Percentiles rank a stretch among this genome's conserved stretches.
These are phyloP conservation scores for Pygoscelis antarcticus DNA, from an alignment of 2,113 vertebrate genomes.

Conservation along the genomic window DNA sequence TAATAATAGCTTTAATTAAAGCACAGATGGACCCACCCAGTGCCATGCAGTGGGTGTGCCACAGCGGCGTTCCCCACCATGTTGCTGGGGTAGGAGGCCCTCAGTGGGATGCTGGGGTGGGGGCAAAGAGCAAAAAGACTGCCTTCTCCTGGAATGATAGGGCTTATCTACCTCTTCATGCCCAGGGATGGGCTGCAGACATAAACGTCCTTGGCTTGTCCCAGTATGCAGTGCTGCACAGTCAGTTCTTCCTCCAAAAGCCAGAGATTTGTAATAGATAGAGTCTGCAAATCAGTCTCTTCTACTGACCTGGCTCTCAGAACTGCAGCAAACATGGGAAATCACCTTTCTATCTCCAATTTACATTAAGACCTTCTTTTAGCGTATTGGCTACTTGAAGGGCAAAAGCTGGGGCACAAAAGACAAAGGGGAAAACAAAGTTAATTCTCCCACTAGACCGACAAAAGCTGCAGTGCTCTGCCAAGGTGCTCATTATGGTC, in stretches of 20 bases:
- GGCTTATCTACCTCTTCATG: background rate
- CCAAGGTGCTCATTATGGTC: background rate
- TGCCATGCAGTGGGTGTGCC: background rate
- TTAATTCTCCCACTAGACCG: background rate
- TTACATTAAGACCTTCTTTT: background rate
- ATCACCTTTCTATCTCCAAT: background rate
- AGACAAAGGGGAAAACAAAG: background rate
- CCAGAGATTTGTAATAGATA: background rate
- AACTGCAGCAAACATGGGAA: background rate
- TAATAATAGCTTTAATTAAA: background rate
- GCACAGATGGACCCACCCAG: background rate
- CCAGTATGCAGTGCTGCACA: background rate
- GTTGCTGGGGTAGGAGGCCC: background rate
- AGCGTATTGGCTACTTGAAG: background rate
- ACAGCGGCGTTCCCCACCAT: accelerated
- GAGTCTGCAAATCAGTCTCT: background rate
- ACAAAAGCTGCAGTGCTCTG: background rate
- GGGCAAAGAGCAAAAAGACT: background rate
- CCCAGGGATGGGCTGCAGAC: background rate
- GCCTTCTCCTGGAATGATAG: background rate
- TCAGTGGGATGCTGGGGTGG: background rate
- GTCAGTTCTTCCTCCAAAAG: background rate
- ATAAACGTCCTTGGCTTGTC: background rate
- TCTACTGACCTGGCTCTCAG: background rate
- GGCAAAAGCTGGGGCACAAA: background rate